Evolutionary conservation across 2,888 invertebrate genomes (phyloP), one percentile per base, ranked within the genome.

Genomic region (Andrena camellia): DNA sequence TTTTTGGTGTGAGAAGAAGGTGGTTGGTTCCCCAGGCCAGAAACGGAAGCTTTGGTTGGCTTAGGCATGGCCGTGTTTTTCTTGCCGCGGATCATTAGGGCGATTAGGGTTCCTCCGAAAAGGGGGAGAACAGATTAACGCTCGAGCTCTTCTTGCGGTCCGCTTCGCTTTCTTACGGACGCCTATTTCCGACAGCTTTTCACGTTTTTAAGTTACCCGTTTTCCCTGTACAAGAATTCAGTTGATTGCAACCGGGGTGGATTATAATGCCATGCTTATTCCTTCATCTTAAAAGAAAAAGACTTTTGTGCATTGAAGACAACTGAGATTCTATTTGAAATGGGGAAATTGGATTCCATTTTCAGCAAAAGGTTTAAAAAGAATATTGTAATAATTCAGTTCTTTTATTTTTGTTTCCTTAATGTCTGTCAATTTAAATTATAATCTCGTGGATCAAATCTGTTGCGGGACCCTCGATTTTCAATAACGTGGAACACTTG

Each of bases 1-100:
- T 85, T 78, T 83, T 75, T 78, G 87, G 87, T 85, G 83, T 88
- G 88, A 86, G 89, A 89, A 87, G 90, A 90, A 88, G 90, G 88
- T 83, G 90, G 90, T 90, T 87, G 89, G 87, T 88, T 90, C 86
- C 89, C 89, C 87, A 87, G 81, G 82, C 84, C 84, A 88, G 90
- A 90, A 91, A 89, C 85, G 86, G 89, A 89, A 90, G 90, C 90
- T 90, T 90, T 86, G 90, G 92, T 92, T 92, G 92, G 92, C 93
- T 92, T 91, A 93, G 92, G 90, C 91, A 90, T 90, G 91, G 89
- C 88, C 84, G 90, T 93, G 93, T 93, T 93, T 93, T 93, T 93
- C 93, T 93, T 93, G 91, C 92, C 92, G 93, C 92, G 93, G 92
- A 93, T 93, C 93, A 93, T 93, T 93, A 93, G 93, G 91, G 92